phyloP scores from a whole-genome alignment of 1,140 invertebrate species.

The Branchinecta lynchi region DNA sequence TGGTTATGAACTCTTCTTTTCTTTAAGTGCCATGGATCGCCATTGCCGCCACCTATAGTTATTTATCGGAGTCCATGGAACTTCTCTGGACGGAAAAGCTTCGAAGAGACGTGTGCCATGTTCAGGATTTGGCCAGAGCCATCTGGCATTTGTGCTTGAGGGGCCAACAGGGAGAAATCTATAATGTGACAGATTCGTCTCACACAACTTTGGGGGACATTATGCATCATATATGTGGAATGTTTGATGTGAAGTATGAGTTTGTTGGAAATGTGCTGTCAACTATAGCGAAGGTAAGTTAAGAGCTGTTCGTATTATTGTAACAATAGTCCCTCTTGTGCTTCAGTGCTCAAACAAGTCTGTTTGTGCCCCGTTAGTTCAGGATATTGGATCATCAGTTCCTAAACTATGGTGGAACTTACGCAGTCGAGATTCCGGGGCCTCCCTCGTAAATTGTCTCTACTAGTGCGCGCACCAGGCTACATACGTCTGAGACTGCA shows the following conservation, averaged over 20 bases:
- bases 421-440: no score
- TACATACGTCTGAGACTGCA: no score
- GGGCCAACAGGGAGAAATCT: constrained; percentile 44
- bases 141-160: constrained; percentile 47
- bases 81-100: constrained; percentile 69
- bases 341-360: no score
- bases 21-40: constrained; percentile 58
- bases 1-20: constrained; percentile 22
- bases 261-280: constrained; percentile 66
- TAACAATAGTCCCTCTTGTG: background rate
- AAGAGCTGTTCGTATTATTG: constrained; percentile 1
- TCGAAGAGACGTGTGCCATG: constrained; percentile 73
- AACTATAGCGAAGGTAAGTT: constrained; percentile 53
- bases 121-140: constrained; percentile 59
- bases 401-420: no score
- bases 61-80: constrained; percentile 76
- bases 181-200: constrained; percentile 66
- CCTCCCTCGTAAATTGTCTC: no score
- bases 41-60: constrained; percentile 70
- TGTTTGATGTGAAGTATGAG: constrained; percentile 71
- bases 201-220: constrained; percentile 66
- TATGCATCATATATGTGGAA: constrained; percentile 55
- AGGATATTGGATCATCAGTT: no score
- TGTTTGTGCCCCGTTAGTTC: no score
- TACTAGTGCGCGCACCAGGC: no score